Evolutionary conservation across 2,888 invertebrate species (phyloP).

Genomic region (Agrilus biguttatus): DNA sequence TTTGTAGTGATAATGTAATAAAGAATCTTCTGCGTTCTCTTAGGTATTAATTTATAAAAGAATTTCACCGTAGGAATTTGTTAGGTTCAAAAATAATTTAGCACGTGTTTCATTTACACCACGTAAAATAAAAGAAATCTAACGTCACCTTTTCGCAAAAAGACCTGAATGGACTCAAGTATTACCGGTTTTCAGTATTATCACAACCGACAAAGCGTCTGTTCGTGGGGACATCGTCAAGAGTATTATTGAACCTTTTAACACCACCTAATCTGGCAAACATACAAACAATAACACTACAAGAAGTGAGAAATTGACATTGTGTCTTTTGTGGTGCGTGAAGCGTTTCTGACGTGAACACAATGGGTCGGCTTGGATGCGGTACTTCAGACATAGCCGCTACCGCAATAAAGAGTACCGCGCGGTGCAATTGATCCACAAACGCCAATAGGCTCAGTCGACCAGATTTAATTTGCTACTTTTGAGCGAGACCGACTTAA

Average conservation of each 20-base stretch:
- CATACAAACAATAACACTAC: conserved; percentile 28
- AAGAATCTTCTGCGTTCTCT: too few species aligned
- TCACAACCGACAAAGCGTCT: background rate
- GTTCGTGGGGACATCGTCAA: background rate
- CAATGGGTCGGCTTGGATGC: conserved; percentile 28
- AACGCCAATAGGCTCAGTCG: conserved; percentile 23
- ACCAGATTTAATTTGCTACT: conserved; percentile 28
- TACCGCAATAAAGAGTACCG: conserved; percentile 23
- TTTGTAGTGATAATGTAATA: too few species aligned
- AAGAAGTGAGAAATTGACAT: conserved; percentile 31
- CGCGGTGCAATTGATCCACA: conserved; percentile 13
- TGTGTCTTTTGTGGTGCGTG: conserved; percentile 29
- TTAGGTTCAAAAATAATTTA: too few species aligned
- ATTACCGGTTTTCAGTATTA: too few species aligned
- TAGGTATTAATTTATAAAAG: too few species aligned
- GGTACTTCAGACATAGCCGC: conserved; percentile 24
- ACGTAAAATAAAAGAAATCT: too few species aligned
- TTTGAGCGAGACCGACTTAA: too few species aligned
- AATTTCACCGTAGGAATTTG: too few species aligned
- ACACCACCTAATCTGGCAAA: conserved; percentile 21
- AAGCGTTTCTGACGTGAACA: conserved; percentile 25
- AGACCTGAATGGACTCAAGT: too few species aligned
- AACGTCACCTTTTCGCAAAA: too few species aligned
- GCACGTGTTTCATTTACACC: too few species aligned
- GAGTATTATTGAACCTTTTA: conserved; percentile 5